Percentiles rank a stretch among this genome's conserved stretches.
Conservation (phyloP, 2,797 vertebrate genomes). For the Chrysocyon brachyurus region DNA sequence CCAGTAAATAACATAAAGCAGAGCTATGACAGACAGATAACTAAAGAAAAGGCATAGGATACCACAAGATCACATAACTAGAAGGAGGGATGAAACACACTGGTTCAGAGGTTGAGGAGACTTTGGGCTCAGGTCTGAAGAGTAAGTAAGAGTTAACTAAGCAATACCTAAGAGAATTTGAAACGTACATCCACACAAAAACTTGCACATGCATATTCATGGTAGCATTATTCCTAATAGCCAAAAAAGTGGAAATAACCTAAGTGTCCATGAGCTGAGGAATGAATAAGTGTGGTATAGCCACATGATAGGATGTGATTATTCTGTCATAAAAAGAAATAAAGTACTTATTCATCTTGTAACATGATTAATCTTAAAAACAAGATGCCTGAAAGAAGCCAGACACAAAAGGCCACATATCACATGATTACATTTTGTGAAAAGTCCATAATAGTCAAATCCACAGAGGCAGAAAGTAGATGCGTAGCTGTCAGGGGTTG, state of each 20-base stretch:
- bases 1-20: background rate
- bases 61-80: background rate
- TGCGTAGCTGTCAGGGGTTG: background rate
- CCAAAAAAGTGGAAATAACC: background rate
- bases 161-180: background rate
- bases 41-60: background rate
- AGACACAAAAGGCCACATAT: background rate
- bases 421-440: background rate
- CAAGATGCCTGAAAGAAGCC: background rate
- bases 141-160: background rate
- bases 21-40: background rate
- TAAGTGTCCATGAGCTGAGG: background rate
- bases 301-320: background rate
- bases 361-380: background rate
- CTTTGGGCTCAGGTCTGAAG: background rate
- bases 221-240: background rate
- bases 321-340: background rate
- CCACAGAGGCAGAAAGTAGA: background rate
- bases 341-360: background rate
- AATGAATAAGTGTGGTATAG: background rate
- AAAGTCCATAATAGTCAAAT: background rate
- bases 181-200: background rate
- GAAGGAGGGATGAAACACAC: background rate
- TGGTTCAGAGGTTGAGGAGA: background rate
- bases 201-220: background rate